Evolutionary conservation across 2,888 invertebrate genomes (phyloP), one percentile per base, ranked within the genome.

Genomic region (Argynnis bischoffii): DNA sequence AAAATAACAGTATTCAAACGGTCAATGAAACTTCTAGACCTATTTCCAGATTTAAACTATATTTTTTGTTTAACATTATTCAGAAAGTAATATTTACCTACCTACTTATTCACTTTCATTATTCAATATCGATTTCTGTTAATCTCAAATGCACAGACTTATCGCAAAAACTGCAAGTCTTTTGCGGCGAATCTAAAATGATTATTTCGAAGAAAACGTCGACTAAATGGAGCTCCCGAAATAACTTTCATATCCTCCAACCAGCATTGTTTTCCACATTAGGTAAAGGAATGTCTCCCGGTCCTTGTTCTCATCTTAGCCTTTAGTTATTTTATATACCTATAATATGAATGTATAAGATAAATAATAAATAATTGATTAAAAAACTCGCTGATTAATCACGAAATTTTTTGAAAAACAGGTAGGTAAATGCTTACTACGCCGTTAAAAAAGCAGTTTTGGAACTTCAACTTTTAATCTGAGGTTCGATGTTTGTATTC

Each of bases 181-280:
- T 69, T 64, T 48, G 66, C 69, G 71, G 67, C 63, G 69, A 55
- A 65, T 63, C 64, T 47, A 65, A 69, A 65, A 63, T 67, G 69
- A 69, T 71, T 65, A 69, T 64, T 67, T 69, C 64, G 61, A 61
- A 63, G 65, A 70, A 70, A 61, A 48, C 16, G 6, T 16, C 26
- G 51, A 18, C 69, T 51, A 69, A 71, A 67, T 59, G 57, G 21
- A 54, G 74, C 71, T 73, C 76, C 76, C 75, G 74, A 79, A 79
- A 80, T 78, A 87, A 83, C 86, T 81, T 53, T 55, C 65, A 70
- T 69, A 64, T 69, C 57, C 18, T 55, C 41, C 14, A 55, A 63
- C 31, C 57, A 50, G 73, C 88, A 91, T 91, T 91, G 91, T 91
- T 78, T 90, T 89, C 92, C 90, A 86, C 87, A 87, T 91, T 89